phyloP scores from a whole-genome alignment of 2,888 invertebrate genomes.

The Pollenia amentaria region DNA sequence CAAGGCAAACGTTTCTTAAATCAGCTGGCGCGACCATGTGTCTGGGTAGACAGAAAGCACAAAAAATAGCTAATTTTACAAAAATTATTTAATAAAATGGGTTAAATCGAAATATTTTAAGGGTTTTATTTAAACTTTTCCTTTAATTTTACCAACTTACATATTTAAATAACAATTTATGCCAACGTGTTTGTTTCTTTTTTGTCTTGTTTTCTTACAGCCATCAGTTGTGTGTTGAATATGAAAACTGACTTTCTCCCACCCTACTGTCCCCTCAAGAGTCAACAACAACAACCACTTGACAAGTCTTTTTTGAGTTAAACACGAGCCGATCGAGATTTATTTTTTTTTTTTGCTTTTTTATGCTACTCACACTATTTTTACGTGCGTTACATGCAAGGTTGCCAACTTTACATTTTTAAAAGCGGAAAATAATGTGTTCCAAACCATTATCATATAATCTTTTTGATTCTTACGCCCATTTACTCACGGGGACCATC shows the following conservation, averaged over 20 bases:
- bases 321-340: constrained; percentile 68
- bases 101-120: neutral
- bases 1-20: constrained; percentile 53
- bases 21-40: constrained; percentile 73
- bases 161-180: constrained; percentile 42
- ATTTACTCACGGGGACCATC: too few species aligned
- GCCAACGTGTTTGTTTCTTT: constrained; percentile 67
- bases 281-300: constrained; percentile 64
- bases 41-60: constrained; percentile 43
- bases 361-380: constrained; percentile 45
- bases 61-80: constrained; percentile 9
- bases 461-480: too few species aligned
- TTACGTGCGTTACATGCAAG: constrained; percentile 58
- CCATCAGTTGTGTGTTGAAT: constrained; percentile 53
- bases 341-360: constrained; percentile 51
- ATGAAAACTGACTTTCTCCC: constrained; percentile 69
- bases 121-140: constrained; percentile 10
- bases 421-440: neutral
- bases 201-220: constrained; percentile 53
- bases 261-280: constrained; percentile 35
- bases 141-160: constrained; percentile 29
- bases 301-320: constrained; percentile 60
- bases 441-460: too few species aligned
- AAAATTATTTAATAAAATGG: neutral
- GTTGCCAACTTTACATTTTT: constrained; percentile 29